Evolutionary conservation across 2,113 vertebrate genomes (phyloP), one percentile per base, ranked within the genome.

Genomic region (Ciconia maguari): DNA sequence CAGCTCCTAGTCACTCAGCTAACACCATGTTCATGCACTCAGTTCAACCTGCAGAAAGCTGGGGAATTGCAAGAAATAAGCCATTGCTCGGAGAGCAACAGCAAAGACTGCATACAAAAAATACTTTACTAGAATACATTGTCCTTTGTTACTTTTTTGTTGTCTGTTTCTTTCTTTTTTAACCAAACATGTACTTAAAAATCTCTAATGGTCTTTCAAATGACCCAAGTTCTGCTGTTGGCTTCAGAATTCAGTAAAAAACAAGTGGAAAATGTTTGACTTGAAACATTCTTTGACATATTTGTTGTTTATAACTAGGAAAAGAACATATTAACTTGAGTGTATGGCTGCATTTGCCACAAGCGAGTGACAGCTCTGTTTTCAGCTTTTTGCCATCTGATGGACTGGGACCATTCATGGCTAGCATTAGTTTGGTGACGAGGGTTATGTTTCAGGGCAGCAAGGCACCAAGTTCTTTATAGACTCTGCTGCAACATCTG

Each of bases 321-420:
- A 55, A 62, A 54, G 16, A 81, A 32, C 5, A 7, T 49, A 62
- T 8, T 61, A 55, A 29, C 18, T 44, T 38, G 19, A 51, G 36
- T 58, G 10, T 51, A 46, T 17, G 32, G 6, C 70, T 83, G 27
- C 20, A 41, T 70, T 51, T 65, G 44, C 18, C 42, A 65, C 19
- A 57, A 27, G 15, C 46, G 29, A 46, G 22, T 13, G 42, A 34
- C 55, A 64, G 19, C 64, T 65, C 49, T 57, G 15, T 82, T 69
- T 62, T 44, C 22, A 51, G 36, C 0, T 0, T 52, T 83, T 83
- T 65, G 44, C 19, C 11, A 12, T 70, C 42, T 71, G 42, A 44
- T 38, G 19, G 57, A 25, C 44, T 30, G 24, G 7, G 16, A 65
- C 11, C 0, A 0, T 51, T 71, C 32, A 58, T 0, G 1, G 30